Evolutionary conservation across 2,888 invertebrate genomes (phyloP), one percentile per base, ranked within the genome.

Genomic region (Cheilosia urbana): DNA sequence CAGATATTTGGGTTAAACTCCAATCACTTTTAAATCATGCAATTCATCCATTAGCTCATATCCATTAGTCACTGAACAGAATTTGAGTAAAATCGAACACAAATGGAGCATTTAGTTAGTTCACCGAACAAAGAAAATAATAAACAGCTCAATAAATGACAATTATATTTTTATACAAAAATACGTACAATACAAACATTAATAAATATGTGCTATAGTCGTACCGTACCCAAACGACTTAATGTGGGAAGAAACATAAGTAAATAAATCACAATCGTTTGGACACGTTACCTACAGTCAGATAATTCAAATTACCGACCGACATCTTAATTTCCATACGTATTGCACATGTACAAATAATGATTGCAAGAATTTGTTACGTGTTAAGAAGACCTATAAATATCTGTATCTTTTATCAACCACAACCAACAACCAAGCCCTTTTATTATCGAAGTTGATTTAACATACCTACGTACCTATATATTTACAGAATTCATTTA

Each of bases 401-500:
- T 47, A 47, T 45, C n/a, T 55, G 19, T 57, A 11, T 34, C 34
- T 47, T 37, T 47, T 47, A 58, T 55, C 69, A 65, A 79, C 57
- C 49, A 57, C 69, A 65, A 65, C 60, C 58, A 65, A 79, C 72
- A 65, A 79, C 72, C 72, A 72, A 79, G 72, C 79, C 72, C 65
- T 60, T 79, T 51, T 72, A 45, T 47, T 69, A 55, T 62, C 69
- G 24, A 62, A 40, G 62, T 69, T 53, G 53, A 45, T 62, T 69
- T 55, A 62, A 55, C 30, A 30, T 30, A 30, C 30, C 30, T 30
- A 0, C 9, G 30, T 11, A 30, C 6, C 13, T 30, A 47, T 13
- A 4, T 37, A 24, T 2, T 2, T 21, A 37, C 13, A 13, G 11
- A 66, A 58, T 60, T 68, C 60, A 72, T 66, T 79, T 45, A 65